Conservation (phyloP, 2,797 vertebrate genomes). For the Siniperca scherzeri region DNA sequence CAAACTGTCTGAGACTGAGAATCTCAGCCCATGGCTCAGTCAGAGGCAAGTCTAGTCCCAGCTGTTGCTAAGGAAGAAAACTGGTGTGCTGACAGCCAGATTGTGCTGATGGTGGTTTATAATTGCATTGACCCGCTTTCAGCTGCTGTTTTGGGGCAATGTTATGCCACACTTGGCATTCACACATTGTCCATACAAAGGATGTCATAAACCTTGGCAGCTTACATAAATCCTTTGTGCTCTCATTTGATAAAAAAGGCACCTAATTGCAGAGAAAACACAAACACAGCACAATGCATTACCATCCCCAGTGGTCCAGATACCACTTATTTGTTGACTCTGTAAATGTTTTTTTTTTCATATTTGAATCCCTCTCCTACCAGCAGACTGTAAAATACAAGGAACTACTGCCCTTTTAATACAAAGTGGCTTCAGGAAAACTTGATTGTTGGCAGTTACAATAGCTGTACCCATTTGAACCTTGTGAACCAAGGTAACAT, state of each 20-base stretch:
- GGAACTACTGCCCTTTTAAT: not conserved
- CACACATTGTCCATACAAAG: not conserved
- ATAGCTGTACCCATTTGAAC: not conserved
- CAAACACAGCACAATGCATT: not conserved
- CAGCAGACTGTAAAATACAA: not conserved
- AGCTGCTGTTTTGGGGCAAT: constrained; percentile 55
- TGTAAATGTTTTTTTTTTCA: not conserved
- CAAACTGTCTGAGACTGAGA: constrained; percentile 64
- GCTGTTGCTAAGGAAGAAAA: constrained; percentile 75
- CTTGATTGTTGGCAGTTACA: not conserved
- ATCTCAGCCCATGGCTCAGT: constrained; percentile 57
- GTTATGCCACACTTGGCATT: constrained; percentile 35
- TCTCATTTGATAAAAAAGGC: not conserved
- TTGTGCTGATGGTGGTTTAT: constrained; percentile 43
- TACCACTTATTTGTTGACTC: not conserved
- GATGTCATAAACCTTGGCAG: constrained; percentile 13
- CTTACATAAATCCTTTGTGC: constrained; percentile 18
- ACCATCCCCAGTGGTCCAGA: not conserved
- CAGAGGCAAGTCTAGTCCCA: constrained; percentile 46
- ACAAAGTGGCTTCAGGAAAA: not conserved
- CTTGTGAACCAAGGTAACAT: not conserved
- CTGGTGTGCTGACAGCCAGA: constrained; percentile 40
- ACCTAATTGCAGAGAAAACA: not conserved
- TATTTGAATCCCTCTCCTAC: not conserved
- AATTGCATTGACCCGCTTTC: constrained; percentile 57